Base-by-base conservation (phyloP, 2,888 invertebrate species). In the Leucophenga maculata region DNA sequence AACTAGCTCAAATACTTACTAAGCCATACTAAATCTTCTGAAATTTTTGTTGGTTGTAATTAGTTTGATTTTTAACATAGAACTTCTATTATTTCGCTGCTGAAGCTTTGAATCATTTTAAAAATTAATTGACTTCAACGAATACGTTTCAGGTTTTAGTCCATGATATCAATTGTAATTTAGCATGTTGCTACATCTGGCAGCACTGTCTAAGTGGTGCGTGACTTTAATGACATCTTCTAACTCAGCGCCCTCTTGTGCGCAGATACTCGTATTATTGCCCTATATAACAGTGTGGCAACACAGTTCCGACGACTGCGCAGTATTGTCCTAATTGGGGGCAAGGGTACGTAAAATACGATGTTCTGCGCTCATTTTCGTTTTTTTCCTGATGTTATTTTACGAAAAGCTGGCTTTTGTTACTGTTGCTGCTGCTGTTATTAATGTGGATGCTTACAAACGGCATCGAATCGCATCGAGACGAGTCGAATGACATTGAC, bases 261-360 rank as follows among this genome's bases (percentile, higher is more conserved):
- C 14, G 13, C 22, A 22, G 6, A 22, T n/a, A n/a, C 14, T 9
- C 4, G 52, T 1, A 2, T 20, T 6, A 3, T 54, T 54, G 11
- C n/a, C 20, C 9, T 39, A 39, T 39, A 39, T 39, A 54, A 11
- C 3, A 54, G 11, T 54, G 20, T 54, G 54, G 57, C 31, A 57
- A 57, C 57, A 8, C 31, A 31, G 13, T 32, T 31, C 1, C 31
- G 22, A 31, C 57, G 31, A 31, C 57, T 57, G 57, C 57, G 57
- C 57, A 57, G 14, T 57, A 31, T 9, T 8, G n/a, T 31, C 57
- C 57, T 57, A 31, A 57, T 31, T 26, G 22, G 31, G n/a, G 31
- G 57, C 57, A 57, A 57, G 57, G 57, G 57, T 57, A 57, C 31
- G 31, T 11, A 39, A 39, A 39, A 39, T 39, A 39, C 39, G 39